Evolutionary conservation across 2,113 vertebrate genomes (phyloP).

Genomic region (Etia nguti): DNA sequence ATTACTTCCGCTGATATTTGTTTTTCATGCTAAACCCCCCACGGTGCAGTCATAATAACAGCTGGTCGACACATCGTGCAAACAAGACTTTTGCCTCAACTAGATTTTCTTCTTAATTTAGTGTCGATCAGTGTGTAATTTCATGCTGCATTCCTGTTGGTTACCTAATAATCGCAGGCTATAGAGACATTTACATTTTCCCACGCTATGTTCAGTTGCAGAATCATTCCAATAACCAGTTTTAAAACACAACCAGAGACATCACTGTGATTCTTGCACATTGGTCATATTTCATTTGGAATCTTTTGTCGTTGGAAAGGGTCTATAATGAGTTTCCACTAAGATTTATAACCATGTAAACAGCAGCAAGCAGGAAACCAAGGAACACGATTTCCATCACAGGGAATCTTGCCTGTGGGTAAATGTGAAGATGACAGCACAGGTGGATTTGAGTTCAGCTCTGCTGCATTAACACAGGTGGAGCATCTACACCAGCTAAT

Average conservation of each 20-base stretch:
- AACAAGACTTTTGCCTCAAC: neutral
- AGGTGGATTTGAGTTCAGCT: neutral
- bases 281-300: neutral
- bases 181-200: neutral
- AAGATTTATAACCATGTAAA: constrained; percentile 42
- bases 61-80: neutral
- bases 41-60: neutral
- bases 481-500: neutral
- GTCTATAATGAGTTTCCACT: constrained; percentile 37
- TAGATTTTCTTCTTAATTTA: neutral
- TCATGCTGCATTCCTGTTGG: neutral
- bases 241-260: neutral
- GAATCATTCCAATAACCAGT: neutral
- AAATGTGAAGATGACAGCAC: neutral
- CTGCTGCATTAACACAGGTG: neutral
- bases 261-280: neutral
- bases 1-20: neutral
- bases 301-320: neutral
- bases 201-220: neutral
- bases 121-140: neutral
- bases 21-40: neutral
- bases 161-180: neutral
- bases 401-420: neutral
- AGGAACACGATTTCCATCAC: neutral
- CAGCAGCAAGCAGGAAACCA: neutral